A percentile compares a stretch with the other conserved stretches of the same genome.
Conservation (phyloP, 2,888 invertebrate species). For the Platycheirus rosarum region DNA sequence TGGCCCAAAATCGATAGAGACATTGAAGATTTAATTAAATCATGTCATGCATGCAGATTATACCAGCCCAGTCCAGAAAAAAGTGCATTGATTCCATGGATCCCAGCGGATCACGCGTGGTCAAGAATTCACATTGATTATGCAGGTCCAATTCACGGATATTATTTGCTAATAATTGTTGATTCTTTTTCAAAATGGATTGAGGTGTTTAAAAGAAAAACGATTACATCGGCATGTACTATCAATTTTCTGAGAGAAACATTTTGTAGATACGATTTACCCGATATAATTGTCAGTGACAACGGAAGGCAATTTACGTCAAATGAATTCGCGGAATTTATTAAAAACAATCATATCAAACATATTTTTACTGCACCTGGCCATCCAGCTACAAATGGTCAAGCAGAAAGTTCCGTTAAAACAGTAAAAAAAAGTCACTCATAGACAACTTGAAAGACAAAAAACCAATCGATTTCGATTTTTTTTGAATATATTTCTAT, state of each 20-base stretch:
- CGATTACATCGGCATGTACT: constrained; percentile 42
- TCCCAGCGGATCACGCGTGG: constrained; percentile 38
- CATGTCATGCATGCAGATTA: constrained; percentile 55
- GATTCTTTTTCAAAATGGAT: constrained; percentile 69
- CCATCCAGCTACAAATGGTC: constrained; percentile 27
- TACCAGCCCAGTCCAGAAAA: constrained; percentile 60
- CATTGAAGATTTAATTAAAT: constrained; percentile 52
- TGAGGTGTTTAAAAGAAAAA: constrained; percentile 50
- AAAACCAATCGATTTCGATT: constrained; percentile 35
- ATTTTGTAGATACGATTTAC: constrained; percentile 57
- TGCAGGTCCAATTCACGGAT: constrained; percentile 62
- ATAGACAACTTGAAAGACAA: constrained; percentile 32
- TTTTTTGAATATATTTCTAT: constrained; percentile 50
- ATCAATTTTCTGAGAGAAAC: constrained; percentile 52
- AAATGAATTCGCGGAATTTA: constrained; percentile 26
- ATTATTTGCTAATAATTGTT: constrained; percentile 53
- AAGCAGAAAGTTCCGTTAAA: constrained; percentile 75
- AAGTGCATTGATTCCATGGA: constrained; percentile 46
- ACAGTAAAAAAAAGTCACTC: constrained; percentile 74
- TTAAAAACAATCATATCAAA: constrained; percentile 12
- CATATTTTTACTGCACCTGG: constrained; percentile 67
- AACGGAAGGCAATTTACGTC: constrained; percentile 62
- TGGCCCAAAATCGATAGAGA: constrained; percentile 62
- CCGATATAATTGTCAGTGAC: constrained; percentile 56
- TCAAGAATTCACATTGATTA: constrained; percentile 64